These are phyloP conservation scores for Leptura quadrifasciata DNA, from an alignment of 2,888 invertebrate genomes.

Conservation along the genomic window DNA sequence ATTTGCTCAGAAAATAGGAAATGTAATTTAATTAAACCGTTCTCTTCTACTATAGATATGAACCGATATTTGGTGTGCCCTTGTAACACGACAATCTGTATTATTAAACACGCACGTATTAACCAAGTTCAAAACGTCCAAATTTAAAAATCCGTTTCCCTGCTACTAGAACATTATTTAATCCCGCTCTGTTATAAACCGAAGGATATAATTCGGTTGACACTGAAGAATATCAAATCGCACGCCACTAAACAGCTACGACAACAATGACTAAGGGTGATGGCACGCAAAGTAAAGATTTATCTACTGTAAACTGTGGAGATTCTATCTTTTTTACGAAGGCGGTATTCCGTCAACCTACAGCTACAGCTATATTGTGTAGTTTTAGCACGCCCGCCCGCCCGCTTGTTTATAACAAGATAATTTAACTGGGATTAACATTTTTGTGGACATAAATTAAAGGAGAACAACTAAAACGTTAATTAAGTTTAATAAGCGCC, in stretches of 20 bases:
- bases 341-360: conserved; percentile 23
- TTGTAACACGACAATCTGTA: too few relatives aligned
- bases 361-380: conserved; percentile 25
- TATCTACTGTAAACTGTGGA: conserved; percentile 30
- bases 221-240: conserved; percentile 28
- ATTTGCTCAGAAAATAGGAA: too few relatives aligned
- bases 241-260: conserved; percentile 29
- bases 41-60: too few relatives aligned
- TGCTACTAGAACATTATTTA: background rate
- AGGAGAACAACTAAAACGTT: conserved; percentile 1
- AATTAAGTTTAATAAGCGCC: conserved; percentile 14
- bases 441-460: conserved; percentile 28
- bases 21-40: too few relatives aligned
- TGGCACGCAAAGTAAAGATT: conserved; percentile 33
- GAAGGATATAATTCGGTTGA: conserved; percentile 22
- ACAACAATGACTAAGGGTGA: conserved; percentile 33
- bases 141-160: background rate
- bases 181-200: conserved; percentile 23
- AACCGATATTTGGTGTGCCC: too few relatives aligned
- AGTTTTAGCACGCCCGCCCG: conserved; percentile 18
- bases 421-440: conserved; percentile 33
- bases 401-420: conserved; percentile 28
- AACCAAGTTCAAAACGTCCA: background rate
- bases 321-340: conserved; percentile 38
- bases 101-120: background rate